phyloP scores from a whole-genome alignment of 2,797 vertebrate genomes.

The Platyrinchus mystaceus region DNA sequence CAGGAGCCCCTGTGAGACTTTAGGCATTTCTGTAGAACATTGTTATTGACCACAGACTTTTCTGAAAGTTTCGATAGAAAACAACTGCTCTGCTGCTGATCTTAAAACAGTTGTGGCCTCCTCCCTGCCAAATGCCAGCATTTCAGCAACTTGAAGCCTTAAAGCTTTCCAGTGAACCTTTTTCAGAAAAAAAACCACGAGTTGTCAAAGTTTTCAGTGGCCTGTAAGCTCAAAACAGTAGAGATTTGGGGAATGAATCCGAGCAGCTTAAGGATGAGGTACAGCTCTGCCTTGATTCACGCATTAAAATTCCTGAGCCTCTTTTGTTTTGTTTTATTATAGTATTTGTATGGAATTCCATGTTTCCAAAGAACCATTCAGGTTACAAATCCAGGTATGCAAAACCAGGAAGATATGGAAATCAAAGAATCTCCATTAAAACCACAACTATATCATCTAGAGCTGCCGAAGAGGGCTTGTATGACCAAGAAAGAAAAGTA shows the following conservation, averaged over 20 bases:
- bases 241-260: not conserved
- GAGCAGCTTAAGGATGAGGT: not conserved
- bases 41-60: not conserved
- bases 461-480: not conserved
- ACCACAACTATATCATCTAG: not conserved
- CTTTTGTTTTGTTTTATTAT: not conserved
- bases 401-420: not conserved
- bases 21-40: not conserved
- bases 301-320: not conserved
- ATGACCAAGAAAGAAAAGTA: not conserved
- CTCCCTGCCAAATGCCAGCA: not conserved
- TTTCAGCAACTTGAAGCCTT: not conserved
- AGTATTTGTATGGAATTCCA: not conserved
- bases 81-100: not conserved
- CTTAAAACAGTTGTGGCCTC: not conserved
- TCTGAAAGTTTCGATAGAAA: not conserved
- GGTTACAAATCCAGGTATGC: not conserved
- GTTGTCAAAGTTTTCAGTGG: not conserved
- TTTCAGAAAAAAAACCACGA: not conserved
- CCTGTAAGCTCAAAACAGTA: not conserved
- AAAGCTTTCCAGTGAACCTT: not conserved
- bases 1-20: not conserved
- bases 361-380: not conserved
- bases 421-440: not conserved
- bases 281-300: rapidly evolving